phyloP scores from a whole-genome alignment of 1,140 invertebrate genomes.

The Theocolax elegans region DNA sequence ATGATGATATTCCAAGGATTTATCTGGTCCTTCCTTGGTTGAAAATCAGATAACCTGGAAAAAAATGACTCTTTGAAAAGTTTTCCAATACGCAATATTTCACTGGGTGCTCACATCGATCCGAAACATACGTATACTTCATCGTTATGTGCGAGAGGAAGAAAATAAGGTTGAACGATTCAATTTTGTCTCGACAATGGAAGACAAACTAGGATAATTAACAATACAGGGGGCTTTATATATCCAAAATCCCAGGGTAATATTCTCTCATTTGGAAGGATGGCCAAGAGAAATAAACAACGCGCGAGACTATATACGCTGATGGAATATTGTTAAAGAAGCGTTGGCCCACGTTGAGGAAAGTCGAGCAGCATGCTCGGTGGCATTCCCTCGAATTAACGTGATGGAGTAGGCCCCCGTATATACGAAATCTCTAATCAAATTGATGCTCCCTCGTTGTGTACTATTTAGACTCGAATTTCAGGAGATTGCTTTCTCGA shows the following conservation, averaged over 20 bases:
- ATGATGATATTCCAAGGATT: too few species aligned
- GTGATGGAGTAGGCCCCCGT: slow-evolving; percentile 20
- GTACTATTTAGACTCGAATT: slow-evolving; percentile 38
- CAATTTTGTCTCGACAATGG: neutral
- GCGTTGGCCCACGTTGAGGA: too few species aligned
- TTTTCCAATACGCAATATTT: too few species aligned
- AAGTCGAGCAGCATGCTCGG: neutral
- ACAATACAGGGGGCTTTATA: too few species aligned
- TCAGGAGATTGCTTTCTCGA: slow-evolving; percentile 28
- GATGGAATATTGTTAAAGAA: slow-evolving; percentile 24
- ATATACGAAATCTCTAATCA: slow-evolving; percentile 40
- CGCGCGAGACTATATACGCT: too few species aligned
- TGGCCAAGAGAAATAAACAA: slow-evolving; percentile 1
- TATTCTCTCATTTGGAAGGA: neutral
- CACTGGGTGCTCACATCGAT: neutral
- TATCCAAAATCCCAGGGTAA: neutral
- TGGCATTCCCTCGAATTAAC: slow-evolving; percentile 23
- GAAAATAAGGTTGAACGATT: neutral
- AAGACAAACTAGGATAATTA: neutral
- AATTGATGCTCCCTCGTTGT: slow-evolving; percentile 36
- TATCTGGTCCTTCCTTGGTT: too few species aligned
- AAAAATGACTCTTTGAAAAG: neutral
- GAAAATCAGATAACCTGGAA: neutral
- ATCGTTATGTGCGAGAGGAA: neutral
- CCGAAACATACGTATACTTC: neutral